Percentiles rank a stretch among this genome's conserved stretches.
phyloP scores from a whole-genome alignment of 2,797 vertebrate genomes.

The Rhodeus uyekii region DNA sequence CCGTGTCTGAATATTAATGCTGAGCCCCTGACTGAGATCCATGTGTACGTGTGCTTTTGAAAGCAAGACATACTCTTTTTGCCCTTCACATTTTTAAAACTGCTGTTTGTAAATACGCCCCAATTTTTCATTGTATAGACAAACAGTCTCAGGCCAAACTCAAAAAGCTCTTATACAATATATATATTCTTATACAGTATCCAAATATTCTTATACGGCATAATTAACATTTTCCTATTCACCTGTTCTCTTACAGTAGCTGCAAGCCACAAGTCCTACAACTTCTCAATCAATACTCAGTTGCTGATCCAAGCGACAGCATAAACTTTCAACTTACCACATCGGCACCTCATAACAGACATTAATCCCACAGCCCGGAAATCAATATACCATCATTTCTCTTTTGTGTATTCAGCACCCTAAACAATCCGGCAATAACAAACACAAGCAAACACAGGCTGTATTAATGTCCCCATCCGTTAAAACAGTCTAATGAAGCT shows the following conservation, averaged over 20 bases:
- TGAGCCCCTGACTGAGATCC: not conserved
- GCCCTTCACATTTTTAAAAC: slow-evolving; percentile 17
- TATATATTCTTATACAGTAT: not conserved
- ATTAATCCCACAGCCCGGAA: slow-evolving; percentile 40
- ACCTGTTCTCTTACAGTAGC: not conserved
- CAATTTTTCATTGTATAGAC: not conserved
- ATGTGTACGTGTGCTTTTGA: not conserved
- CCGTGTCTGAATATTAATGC: slow-evolving; percentile 22
- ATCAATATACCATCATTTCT: slow-evolving; percentile 52
- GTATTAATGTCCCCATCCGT: slow-evolving; percentile 66
- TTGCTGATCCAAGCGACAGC: slow-evolving; percentile 35
- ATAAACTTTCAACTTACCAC: slow-evolving; percentile 45
- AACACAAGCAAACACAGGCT: slow-evolving; percentile 28
- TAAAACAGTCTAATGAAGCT: slow-evolving; percentile 78
- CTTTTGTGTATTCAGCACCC: slow-evolving; percentile 55
- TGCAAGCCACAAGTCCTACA: slow-evolving; percentile 11
- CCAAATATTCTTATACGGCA: not conserved
- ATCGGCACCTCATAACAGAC: slow-evolving; percentile 46
- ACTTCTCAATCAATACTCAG: slow-evolving; percentile 46
- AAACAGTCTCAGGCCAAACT: not conserved
- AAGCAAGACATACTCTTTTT: slow-evolving; percentile 9
- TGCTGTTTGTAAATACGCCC: slow-evolving; percentile 1
- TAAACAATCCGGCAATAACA: slow-evolving; percentile 48
- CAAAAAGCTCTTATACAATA: not conserved
- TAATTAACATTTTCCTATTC: slow-evolving; percentile 13